Evolutionary conservation across 2,113 vertebrate species (phyloP), one percentile per base, ranked within the genome.

Genomic region (Engystomops pustulosus): DNA sequence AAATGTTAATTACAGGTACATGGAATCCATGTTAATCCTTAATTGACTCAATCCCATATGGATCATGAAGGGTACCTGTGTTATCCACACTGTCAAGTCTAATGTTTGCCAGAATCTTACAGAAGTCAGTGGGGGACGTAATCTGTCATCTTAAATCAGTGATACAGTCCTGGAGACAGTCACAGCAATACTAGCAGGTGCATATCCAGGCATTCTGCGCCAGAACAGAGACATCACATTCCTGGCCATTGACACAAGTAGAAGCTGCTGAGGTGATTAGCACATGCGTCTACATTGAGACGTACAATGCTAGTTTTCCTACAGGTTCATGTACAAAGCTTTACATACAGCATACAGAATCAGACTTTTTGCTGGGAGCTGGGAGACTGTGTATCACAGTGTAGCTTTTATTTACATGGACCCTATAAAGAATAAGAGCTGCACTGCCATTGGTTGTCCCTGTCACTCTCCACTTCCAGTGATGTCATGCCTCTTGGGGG

Each of bases 1-100:
- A 93, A 92, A 94, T 94, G 95, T 95, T 95, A 95, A 95, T 95
- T 94, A 88, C 49, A 90, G 91, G 90, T 93, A 94, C 92, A 95
- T 93, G 92, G 91, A 94, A 94, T 92, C 93, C 94, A 91, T 95
- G 94, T 94, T 95, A 93, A 94, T 94, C 94, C 93, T 87, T 88
- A 89, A 89, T 88, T 91, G 87, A 88, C 87, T 89, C 51, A 80
- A 91, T 92, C 92, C 93, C 92, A 90, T 86, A 90, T 93, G 93
- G 92, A 92, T 93, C 86, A 83, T 86, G 58, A 90, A 92, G 94
- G 97, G 95, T 96, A 95, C 94, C 94, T 93, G 85, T 86, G 87
- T 94, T 95, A 95, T 94, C 93, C 89, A 89, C 91, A 90, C 92
- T 94, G 95, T 95, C 94, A 92, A 91, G 94, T 95, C 92, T 93